phyloP scores from a whole-genome alignment of 2,113 vertebrate species.

The Phycodurus eques region DNA sequence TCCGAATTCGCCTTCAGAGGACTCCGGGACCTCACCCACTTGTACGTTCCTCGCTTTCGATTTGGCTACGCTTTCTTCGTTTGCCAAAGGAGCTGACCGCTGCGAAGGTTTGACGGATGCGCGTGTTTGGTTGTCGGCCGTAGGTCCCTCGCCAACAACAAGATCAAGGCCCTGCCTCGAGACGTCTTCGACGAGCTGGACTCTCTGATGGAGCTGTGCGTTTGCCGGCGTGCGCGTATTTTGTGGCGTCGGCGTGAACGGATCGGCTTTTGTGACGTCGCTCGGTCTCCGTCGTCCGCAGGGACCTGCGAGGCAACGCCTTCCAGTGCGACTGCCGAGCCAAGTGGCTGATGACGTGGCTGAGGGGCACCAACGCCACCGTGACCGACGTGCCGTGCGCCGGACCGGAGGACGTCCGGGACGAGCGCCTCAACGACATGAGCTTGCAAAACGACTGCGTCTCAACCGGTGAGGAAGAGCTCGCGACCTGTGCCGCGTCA shows the following conservation, averaged over 20 bases:
- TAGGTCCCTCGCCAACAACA: constrained; percentile 96
- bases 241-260: too few relatives aligned
- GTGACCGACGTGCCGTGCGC: constrained; percentile 90
- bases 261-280: neutral
- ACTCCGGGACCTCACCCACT: constrained; percentile 91
- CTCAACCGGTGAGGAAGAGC: constrained; percentile 82
- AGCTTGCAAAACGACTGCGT: constrained; percentile 88
- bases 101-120: neutral
- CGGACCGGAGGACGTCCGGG: constrained; percentile 90
- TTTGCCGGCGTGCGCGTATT: constrained; percentile 9
- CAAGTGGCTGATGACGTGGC: constrained; percentile 96
- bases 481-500: too few relatives aligned
- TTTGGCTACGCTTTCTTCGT: neutral
- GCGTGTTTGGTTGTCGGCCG: constrained; percentile 29
- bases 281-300: constrained; percentile 45
- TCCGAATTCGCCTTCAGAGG: constrained; percentile 92
- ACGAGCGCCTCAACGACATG: constrained; percentile 91
- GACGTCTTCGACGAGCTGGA: constrained; percentile 92
- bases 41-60: constrained; percentile 77
- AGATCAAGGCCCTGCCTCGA: constrained; percentile 88
- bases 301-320: constrained; percentile 94
- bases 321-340: constrained; percentile 97
- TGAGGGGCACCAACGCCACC: constrained; percentile 96
- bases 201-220: constrained; percentile 96
- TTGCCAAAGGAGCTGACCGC: neutral